phyloP scores from a whole-genome alignment of 2,888 invertebrate genomes.

The Thumatha senex region DNA sequence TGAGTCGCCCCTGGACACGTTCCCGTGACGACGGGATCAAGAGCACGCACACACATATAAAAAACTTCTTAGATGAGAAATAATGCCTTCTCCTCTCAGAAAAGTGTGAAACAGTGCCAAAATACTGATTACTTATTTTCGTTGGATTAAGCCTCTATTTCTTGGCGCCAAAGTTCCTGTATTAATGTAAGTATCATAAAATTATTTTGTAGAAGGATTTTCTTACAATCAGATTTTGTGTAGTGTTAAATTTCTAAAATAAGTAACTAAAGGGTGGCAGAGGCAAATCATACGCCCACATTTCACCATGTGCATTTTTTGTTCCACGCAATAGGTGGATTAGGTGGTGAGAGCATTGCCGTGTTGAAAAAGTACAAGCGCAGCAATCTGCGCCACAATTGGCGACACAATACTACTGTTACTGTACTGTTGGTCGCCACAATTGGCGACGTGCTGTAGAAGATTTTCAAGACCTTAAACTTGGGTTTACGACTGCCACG shows the following conservation, averaged over 20 bases:
- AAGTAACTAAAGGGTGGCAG: too few relatives aligned
- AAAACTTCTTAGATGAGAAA: conserved; percentile 25
- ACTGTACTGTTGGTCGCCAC: too few relatives aligned
- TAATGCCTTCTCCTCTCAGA: conserved; percentile 21
- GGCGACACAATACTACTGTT: too few relatives aligned
- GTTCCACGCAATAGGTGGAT: too few relatives aligned
- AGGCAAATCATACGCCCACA: too few relatives aligned
- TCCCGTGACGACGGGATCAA: conserved; percentile 25
- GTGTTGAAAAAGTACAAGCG: too few relatives aligned
- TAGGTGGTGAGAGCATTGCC: too few relatives aligned
- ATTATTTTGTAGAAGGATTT: not conserved
- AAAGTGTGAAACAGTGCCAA: conserved; percentile 30
- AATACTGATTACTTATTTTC: conserved; percentile 33
- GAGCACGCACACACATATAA: conserved; percentile 9
- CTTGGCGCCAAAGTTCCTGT: conserved; percentile 24
- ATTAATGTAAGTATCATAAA: not conserved
- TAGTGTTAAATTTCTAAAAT: not conserved
- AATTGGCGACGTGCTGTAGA: too few relatives aligned
- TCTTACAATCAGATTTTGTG: not conserved
- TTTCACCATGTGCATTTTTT: too few relatives aligned
- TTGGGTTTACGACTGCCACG: too few relatives aligned
- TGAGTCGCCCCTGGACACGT: conserved; percentile 39
- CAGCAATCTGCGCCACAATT: too few relatives aligned
- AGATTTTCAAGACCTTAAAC: too few relatives aligned
- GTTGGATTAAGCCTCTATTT: conserved; percentile 20